A percentile compares a stretch with the other conserved stretches of the same genome.
phyloP scores from a whole-genome alignment of 2,113 vertebrate species.

The Glaucomys volans region DNA sequence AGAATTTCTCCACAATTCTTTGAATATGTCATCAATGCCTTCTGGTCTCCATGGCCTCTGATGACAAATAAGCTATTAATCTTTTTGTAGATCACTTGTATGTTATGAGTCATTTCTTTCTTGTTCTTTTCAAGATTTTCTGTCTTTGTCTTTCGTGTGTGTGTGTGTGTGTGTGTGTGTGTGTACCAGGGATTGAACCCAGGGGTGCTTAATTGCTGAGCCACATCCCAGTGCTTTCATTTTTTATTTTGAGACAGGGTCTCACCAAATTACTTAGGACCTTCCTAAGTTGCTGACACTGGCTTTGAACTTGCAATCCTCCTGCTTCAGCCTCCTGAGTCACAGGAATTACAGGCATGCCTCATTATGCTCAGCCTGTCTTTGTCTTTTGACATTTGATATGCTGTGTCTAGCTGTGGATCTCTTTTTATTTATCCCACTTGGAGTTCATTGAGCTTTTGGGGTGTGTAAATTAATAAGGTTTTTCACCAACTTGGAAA shows the following conservation, averaged over 20 bases:
- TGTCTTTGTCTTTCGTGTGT: too few relatives aligned
- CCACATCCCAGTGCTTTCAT: too few relatives aligned
- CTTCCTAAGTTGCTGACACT: too few relatives aligned
- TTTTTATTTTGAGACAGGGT: too few relatives aligned
- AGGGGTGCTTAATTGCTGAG: too few relatives aligned
- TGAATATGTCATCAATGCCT: neutral
- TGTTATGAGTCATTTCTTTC: neutral
- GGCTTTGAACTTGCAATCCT: too few relatives aligned
- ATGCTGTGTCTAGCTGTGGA: neutral
- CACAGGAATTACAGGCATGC: too few relatives aligned
- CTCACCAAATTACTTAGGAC: too few relatives aligned
- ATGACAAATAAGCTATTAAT: slow-evolving; percentile 24
- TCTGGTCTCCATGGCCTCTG: neutral
- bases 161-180: too few relatives aligned
- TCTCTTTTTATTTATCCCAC: neutral
- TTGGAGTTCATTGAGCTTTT: slow-evolving; percentile 25
- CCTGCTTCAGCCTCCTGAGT: too few relatives aligned
- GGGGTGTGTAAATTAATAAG: neutral
- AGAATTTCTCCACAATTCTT: neutral
- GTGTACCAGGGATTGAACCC: too few relatives aligned
- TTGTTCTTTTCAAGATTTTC: neutral
- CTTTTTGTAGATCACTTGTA: neutral
- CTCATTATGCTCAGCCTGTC: too few relatives aligned
- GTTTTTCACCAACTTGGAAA: neutral
- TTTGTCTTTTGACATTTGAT: neutral